A percentile compares a stretch with the other conserved stretches of the same genome.
Evolutionary conservation across 2,888 invertebrate species (phyloP).

Genomic region (Eristalinus aeneus): DNA sequence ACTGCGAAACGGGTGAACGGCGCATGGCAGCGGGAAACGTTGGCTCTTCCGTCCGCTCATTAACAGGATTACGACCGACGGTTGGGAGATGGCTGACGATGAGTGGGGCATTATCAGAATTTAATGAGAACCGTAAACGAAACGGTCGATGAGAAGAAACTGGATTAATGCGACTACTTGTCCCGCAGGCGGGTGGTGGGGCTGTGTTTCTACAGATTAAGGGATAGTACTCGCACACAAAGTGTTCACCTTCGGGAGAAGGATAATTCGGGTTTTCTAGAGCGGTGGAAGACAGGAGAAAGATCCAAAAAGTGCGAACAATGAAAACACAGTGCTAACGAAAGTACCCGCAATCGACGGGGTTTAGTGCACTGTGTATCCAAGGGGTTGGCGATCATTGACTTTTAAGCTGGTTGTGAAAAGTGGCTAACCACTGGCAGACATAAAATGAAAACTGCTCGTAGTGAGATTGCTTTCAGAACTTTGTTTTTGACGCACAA

Average conservation of each 20-base stretch:
- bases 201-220: background rate
- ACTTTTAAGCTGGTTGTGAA: no score
- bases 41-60: background rate
- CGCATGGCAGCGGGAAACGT: background rate
- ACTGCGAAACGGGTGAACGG: background rate
- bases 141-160: slow-evolving; percentile 9
- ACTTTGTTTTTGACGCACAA: no score
- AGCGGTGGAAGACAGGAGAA: background rate
- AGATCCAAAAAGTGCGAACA: no score
- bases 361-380: no score
- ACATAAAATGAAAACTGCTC: no score
- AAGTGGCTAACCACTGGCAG: no score
- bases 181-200: background rate
- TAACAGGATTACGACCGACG: slow-evolving; percentile 3
- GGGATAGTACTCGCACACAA: background rate
- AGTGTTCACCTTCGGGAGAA: background rate
- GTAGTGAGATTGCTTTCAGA: no score
- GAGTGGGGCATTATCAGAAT: background rate
- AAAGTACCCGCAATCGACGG: no score
- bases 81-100: background rate
- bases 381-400: no score
- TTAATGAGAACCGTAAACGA: slow-evolving; percentile 6
- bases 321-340: no score
- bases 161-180: slow-evolving; percentile 15
- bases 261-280: background rate